phyloP scores from a whole-genome alignment of 2,113 vertebrate genomes.

The Picathartes gymnocephalus region DNA sequence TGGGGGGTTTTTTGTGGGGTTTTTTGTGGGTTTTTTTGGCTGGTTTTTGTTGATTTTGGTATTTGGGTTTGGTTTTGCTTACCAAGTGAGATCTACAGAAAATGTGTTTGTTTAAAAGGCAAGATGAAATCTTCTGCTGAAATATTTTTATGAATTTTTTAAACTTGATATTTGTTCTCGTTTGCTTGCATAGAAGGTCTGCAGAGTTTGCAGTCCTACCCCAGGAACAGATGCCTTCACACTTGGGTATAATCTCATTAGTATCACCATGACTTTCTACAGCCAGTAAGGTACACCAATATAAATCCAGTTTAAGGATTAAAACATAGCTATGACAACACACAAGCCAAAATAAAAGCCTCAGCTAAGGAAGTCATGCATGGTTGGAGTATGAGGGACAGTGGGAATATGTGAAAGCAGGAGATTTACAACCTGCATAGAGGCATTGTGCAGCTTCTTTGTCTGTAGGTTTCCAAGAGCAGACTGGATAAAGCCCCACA shows the following conservation, averaged over 20 bases:
- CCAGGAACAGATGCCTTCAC: neutral
- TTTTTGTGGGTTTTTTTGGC: neutral
- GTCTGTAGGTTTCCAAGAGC: neutral
- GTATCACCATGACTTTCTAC: neutral
- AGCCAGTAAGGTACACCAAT: neutral
- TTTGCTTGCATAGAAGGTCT: neutral
- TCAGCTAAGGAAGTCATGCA: neutral
- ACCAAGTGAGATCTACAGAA: neutral
- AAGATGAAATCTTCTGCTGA: neutral
- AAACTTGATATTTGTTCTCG: neutral
- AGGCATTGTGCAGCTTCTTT: neutral
- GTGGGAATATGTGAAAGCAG: neutral
- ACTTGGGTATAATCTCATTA: neutral
- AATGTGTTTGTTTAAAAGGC: neutral
- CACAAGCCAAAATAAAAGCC: neutral
- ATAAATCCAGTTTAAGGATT: neutral
- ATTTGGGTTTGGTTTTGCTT: neutral
- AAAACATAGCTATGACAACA: neutral
- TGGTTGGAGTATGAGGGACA: neutral
- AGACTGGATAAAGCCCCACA: neutral
- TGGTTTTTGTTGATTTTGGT: neutral
- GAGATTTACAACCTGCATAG: neutral
- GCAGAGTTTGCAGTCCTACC: neutral
- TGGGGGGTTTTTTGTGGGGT: rapidly evolving
- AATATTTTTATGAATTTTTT: neutral